Base-by-base conservation (phyloP, 2,797 vertebrate genomes). In the Danio choprae region DNA sequence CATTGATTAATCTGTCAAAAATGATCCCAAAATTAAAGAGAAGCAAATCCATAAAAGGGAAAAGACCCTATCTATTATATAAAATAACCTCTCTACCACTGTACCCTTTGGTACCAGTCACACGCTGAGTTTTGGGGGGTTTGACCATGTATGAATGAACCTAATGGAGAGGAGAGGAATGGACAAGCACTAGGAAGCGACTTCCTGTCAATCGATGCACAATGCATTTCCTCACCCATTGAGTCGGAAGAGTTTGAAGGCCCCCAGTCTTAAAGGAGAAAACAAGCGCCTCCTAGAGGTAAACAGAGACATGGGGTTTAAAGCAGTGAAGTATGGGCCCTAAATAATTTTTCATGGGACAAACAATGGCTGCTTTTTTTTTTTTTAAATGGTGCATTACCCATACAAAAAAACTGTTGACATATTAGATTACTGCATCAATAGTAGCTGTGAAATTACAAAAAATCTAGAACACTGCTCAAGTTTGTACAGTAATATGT, bases 251-350 rank as follows among this genome's bases (percentile, higher is more conserved):
- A 90, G 92, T 92, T 89, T 90, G 92, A 84, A 93, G 94, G 87
- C 92, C 93, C 89, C 91, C 92, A 87, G 91, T 93, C 89, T 93
- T 93, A 92, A 93, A 93, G 90, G 93, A 94, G 92, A 93, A 93
- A 91, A 93, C 91, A 90, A 94, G 92, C 91, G 92, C 93, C 92
- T 94, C 94, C 94, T 94, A 94, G 86, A 89, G 91, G 92, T 94
- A 92, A 91, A 94, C 91, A 93, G 87, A 94, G 82, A 93, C 89
- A 94, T 89, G 89, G 85, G 88, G 87, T 91, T 93, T 92, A 81
- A 67, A 84, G 71, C 71, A 72, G 18, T 55, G 64, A 59, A 83
- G n/a, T 12, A 78, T 51, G 77, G 77, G 67, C 58, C 58, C 10
- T 63, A 53, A 22, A 13, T n/a, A 20, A 68, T 59, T 56, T 58